phyloP scores from a whole-genome alignment of 2,888 invertebrate species.

The Glyphotaelius pellucidus region DNA sequence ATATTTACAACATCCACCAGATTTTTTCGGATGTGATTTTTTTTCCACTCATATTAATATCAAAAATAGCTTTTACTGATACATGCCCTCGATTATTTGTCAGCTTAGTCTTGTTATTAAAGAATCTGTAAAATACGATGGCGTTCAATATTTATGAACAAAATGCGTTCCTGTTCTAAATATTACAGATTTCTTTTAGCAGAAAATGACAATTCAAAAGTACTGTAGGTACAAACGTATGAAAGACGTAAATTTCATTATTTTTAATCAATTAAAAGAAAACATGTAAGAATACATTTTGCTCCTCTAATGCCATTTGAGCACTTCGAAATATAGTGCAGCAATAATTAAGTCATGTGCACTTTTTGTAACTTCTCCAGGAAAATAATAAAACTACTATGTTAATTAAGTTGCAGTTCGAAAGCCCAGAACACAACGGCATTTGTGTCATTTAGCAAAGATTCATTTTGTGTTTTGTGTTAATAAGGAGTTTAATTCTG shows the following conservation, averaged over 20 bases:
- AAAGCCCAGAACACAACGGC: neutral
- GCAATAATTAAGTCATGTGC: neutral
- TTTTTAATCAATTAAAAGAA: neutral
- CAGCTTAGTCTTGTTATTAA: neutral
- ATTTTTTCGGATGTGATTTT: neutral
- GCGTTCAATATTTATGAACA: neutral
- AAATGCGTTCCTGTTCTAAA: neutral
- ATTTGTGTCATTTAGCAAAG: neutral
- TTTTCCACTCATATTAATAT: neutral
- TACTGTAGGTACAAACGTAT: neutral
- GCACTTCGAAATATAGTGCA: neutral
- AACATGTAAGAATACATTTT: too few relatives aligned
- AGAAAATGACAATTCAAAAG: neutral
- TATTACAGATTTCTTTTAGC: neutral
- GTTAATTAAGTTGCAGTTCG: neutral
- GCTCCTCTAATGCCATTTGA: too few relatives aligned
- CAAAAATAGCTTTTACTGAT: neutral
- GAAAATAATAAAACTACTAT: neutral
- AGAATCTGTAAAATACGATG: too few relatives aligned
- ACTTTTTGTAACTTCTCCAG: neutral
- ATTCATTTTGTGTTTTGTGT: neutral
- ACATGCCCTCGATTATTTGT: neutral
- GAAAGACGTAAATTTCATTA: neutral
- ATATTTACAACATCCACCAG: neutral
- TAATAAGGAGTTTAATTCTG: neutral